A percentile compares a stretch with the other conserved stretches of the same genome.
Conservation (phyloP, 2,888 invertebrate genomes). For the Hydraecia micacea region DNA sequence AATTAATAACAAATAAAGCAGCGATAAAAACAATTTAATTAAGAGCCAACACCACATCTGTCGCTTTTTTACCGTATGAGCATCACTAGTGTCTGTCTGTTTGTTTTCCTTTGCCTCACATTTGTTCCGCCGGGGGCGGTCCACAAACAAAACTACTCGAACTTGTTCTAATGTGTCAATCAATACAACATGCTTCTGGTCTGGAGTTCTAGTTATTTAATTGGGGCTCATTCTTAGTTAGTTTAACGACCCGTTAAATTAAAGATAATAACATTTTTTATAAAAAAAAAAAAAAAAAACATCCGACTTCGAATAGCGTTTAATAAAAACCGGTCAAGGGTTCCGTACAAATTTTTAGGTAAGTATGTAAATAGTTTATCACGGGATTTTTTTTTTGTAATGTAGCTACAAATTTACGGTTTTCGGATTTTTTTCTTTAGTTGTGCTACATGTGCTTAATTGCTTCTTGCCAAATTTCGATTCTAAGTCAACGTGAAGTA, state of each 20-base stretch:
- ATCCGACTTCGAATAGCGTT: too few species aligned
- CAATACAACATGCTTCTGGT: constrained; percentile 52
- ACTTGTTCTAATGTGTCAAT: constrained; percentile 71
- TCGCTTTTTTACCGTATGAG: constrained; percentile 50
- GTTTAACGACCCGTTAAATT: background rate
- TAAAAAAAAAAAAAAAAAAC: too few species aligned
- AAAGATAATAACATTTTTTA: too few species aligned
- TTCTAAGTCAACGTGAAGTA: too few species aligned
- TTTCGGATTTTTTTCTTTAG: too few species aligned
- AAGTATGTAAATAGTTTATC: too few species aligned
- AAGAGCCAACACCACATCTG: constrained; percentile 59
- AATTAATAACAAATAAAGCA: constrained; percentile 28
- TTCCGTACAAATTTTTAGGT: too few species aligned
- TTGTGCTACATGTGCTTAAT: too few species aligned
- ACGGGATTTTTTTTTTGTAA: too few species aligned
- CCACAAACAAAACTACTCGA: constrained; percentile 58
- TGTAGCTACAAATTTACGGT: too few species aligned
- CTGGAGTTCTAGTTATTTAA: constrained; percentile 28
- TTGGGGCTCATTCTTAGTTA: constrained; percentile 10
- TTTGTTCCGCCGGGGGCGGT: constrained; percentile 73
- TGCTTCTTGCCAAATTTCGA: too few species aligned
- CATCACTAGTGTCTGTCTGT: constrained; percentile 66
- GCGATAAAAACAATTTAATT: constrained; percentile 33
- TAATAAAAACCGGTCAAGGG: too few species aligned
- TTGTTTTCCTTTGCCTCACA: constrained; percentile 75